phyloP scores from a whole-genome alignment of 2,113 vertebrate species.

The Pseudopodoces humilis region DNA sequence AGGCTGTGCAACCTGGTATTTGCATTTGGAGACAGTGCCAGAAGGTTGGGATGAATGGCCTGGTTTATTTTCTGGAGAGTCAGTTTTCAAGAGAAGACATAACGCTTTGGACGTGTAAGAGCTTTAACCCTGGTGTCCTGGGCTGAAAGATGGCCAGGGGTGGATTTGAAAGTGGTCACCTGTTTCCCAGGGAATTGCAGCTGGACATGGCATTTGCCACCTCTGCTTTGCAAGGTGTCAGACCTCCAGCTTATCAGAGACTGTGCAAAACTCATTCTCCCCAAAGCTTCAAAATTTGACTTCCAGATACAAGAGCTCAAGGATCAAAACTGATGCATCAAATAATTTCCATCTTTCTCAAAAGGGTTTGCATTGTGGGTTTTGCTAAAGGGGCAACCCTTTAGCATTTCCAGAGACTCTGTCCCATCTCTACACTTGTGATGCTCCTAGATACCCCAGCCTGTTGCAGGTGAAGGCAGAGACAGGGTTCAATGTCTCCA shows the following conservation, averaged over 20 bases:
- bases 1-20: slow-evolving; percentile 21
- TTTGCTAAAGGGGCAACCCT: neutral
- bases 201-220: neutral
- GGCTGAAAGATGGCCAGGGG: neutral
- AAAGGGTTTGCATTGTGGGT: neutral
- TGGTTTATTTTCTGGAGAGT: slow-evolving; percentile 27
- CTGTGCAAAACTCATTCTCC: neutral
- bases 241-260: neutral
- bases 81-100: neutral
- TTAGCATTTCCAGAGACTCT: neutral
- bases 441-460: neutral
- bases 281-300: neutral
- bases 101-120: neutral
- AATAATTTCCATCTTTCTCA: neutral
- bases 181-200: neutral
- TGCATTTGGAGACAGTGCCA: neutral
- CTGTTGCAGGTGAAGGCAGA: neutral
- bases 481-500: neutral
- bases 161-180: neutral
- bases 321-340: neutral
- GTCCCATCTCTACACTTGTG: neutral
- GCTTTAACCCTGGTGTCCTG: neutral
- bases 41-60: neutral
- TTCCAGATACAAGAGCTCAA: neutral
- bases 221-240: neutral